Conservation (phyloP, 2,888 invertebrate species). For the Tortrix viridana region DNA sequence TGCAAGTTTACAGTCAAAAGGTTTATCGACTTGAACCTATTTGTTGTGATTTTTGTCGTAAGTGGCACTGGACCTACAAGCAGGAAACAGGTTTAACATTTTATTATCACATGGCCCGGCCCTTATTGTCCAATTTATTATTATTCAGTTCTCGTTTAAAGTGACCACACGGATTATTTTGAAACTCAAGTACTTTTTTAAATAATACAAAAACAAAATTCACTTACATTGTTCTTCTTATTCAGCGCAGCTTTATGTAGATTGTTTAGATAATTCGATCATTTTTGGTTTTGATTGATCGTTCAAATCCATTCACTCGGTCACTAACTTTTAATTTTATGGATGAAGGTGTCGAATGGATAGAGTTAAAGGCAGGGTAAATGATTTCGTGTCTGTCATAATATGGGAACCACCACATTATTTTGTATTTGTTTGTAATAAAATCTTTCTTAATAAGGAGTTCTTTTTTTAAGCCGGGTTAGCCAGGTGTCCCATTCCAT, state of each 20-base stretch:
- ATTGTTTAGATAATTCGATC: constrained; percentile 1
- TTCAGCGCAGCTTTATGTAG: not conserved
- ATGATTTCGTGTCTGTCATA: no score
- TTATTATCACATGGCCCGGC: not conserved
- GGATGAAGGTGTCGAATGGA: no score
- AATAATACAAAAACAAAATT: not conserved
- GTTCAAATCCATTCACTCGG: not conserved
- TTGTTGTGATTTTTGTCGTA: constrained; percentile 23
- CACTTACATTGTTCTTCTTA: constrained; percentile 8
- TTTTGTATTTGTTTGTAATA: no score
- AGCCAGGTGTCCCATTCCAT: no score
- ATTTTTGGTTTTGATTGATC: not conserved
- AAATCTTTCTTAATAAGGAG: no score
- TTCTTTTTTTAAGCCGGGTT: no score
- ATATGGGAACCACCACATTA: no score
- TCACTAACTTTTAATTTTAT: not conserved
- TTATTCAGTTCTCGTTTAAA: no score
- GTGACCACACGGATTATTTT: no score
- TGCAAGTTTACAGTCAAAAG: not conserved
- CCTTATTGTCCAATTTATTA: no score
- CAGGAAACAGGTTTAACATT: constrained; percentile 3
- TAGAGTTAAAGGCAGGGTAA: no score
- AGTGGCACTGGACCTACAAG: constrained; percentile 4
- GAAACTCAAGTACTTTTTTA: no score
- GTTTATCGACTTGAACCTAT: not conserved